Evolutionary conservation across 2,797 vertebrate genomes (phyloP), one percentile per base, ranked within the genome.

Genomic region (Fratercula arctica): DNA sequence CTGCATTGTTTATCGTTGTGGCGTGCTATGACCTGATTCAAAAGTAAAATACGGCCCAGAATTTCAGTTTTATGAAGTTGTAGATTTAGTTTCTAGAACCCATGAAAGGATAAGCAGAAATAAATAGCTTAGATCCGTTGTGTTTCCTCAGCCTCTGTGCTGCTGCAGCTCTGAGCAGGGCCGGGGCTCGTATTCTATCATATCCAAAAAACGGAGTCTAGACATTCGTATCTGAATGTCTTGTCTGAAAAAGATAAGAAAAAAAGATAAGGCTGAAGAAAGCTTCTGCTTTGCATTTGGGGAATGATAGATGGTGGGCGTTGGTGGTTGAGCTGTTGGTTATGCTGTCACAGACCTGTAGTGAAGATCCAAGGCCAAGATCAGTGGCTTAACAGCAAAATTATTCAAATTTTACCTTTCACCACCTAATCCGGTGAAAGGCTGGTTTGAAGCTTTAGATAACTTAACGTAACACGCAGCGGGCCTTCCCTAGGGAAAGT

Each of bases 401-500:
- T 79, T 13, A 43, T 67, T 91, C 31, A 25, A 10, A 35, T 83
- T 79, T 59, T 70, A 13, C 56, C 21, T 74, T 82, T 82, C 29
- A 33, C 48, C 70, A 19, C 31, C 25, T 51, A 28, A 29, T 45
- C 7, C 2, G 19, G 16, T 43, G 45, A 73, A 90, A 77, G 8
- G 24, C 9, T 64, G 54, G 50, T 86, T 60, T 81, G 46, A 76
- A 81, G 33, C 31, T 37, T 66, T 16, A 28, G 35, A 11, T 74
- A 7, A 51, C 0, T 1, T 54, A 21, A 26, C 7, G 16, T 43
- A 28, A 46, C 10, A 2, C 6, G 25, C 17, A n/a, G 3, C 1
- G 1, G 33, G 51, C 11, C 8, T 46, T 41, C 48, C 17, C 16
- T 64, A 51, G 78, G 37, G 39, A 46, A 37, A 35, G 46, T 10